Percentiles rank a stretch among this genome's conserved stretches.
These are phyloP conservation scores for Phymastichus coffea DNA, from an alignment of 1,140 invertebrate species.

Conservation along the genomic window DNA sequence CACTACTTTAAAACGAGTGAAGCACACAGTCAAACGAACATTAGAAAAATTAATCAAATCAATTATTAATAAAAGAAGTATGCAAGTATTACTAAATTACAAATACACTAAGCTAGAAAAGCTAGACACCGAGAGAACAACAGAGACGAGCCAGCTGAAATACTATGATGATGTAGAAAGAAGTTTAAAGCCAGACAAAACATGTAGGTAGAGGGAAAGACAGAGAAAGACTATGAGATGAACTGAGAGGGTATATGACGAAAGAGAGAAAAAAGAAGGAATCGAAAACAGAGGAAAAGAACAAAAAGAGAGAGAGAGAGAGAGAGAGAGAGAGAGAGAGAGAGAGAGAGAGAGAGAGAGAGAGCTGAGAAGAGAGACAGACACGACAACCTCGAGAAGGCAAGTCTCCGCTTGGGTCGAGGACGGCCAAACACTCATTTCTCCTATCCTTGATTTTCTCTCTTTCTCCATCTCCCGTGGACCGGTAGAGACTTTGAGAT, in stretches of 20 bases:
- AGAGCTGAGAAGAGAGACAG: no score
- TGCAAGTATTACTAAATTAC: no score
- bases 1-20: no score
- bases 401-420: slow-evolving; percentile 26
- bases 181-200: neutral
- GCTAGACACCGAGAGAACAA: no score
- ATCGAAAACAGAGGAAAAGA: neutral
- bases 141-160: no score
- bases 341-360: no score
- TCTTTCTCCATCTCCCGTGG: neutral
- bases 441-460: neutral
- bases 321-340: neutral
- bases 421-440: slow-evolving; percentile 20
- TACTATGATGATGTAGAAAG: neutral
- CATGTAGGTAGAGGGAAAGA: neutral
- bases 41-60: no score
- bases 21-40: no score
- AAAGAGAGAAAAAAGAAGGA: slow-evolving; percentile 12
- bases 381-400: slow-evolving; percentile 25
- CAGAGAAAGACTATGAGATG: slow-evolving; percentile 2
- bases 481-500: neutral
- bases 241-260: no score
- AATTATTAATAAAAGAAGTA: no score
- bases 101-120: no score
- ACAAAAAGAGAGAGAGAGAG: neutral